phyloP scores from a whole-genome alignment of 2,888 invertebrate species.

The Actias luna region DNA sequence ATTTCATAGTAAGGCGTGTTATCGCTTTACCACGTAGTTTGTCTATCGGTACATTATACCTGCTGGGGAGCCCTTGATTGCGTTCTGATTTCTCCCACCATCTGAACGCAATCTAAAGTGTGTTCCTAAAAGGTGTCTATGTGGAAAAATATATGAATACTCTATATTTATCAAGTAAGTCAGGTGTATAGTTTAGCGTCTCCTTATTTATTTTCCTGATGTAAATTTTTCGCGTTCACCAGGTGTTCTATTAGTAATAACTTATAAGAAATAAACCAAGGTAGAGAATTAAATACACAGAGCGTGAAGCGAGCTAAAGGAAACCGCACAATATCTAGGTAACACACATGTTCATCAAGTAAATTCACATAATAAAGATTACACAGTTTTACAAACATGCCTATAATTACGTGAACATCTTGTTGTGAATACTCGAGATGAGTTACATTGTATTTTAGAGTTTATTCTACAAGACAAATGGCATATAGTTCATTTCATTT shows the following conservation, averaged over 20 bases:
- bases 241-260: neutral
- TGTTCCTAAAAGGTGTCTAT: too few species aligned
- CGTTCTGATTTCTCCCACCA: too few species aligned
- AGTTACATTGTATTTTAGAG: neutral
- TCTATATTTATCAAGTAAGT: too few species aligned
- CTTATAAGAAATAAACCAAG: neutral
- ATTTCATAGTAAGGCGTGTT: too few species aligned
- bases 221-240: neutral
- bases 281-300: neutral
- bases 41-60: too few species aligned
- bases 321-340: constrained; percentile 31
- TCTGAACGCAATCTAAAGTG: too few species aligned
- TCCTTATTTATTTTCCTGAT: neutral
- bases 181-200: too few species aligned
- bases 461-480: neutral
- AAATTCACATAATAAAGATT: constrained; percentile 28
- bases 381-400: constrained; percentile 16
- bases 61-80: too few species aligned
- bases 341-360: constrained; percentile 27
- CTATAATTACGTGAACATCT: constrained; percentile 14
- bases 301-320: neutral
- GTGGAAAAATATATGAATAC: too few species aligned
- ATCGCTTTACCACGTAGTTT: too few species aligned
- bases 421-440: constrained; percentile 12
- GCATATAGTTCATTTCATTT: neutral